Percentiles rank a stretch among this genome's conserved stretches.
Conservation (phyloP, 2,797 vertebrate species). For the Sebastes baramenuke region DNA sequence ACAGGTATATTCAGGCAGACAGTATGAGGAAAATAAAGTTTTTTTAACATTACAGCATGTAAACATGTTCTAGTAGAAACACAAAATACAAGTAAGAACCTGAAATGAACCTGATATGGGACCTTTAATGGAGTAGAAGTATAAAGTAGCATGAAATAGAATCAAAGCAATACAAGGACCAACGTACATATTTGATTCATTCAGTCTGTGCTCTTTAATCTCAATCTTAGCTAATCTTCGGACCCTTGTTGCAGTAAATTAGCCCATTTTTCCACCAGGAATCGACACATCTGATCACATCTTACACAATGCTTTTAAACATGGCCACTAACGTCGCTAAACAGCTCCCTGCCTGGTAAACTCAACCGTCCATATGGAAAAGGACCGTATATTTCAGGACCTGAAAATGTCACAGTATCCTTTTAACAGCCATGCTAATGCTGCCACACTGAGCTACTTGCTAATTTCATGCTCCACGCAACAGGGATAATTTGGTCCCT, state of each 20-base stretch:
- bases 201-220: slow-evolving; percentile 4
- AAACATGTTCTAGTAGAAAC: too few relatives aligned
- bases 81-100: too few relatives aligned
- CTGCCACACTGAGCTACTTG: slow-evolving; percentile 78
- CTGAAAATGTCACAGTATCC: slow-evolving; percentile 66
- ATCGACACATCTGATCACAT: slow-evolving; percentile 17
- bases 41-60: too few relatives aligned
- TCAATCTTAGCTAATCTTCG: slow-evolving; percentile 12
- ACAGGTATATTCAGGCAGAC: too few relatives aligned
- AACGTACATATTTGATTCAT: not conserved
- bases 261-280: not conserved
- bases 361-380: slow-evolving; percentile 27
- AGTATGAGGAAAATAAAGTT: too few relatives aligned
- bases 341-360: slow-evolving; percentile 42
- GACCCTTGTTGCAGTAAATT: slow-evolving; percentile 22
- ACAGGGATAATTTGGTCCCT: slow-evolving; percentile 76
- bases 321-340: slow-evolving; percentile 25
- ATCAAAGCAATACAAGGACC: not conserved
- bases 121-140: not conserved
- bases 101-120: too few relatives aligned
- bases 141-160: not conserved
- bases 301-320: slow-evolving; percentile 13
- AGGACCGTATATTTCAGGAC: slow-evolving; percentile 49
- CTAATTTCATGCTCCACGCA: slow-evolving; percentile 80
- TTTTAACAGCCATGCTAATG: slow-evolving; percentile 77